Conservation (phyloP, 2,888 invertebrate genomes). For the Eilema caniola region DNA sequence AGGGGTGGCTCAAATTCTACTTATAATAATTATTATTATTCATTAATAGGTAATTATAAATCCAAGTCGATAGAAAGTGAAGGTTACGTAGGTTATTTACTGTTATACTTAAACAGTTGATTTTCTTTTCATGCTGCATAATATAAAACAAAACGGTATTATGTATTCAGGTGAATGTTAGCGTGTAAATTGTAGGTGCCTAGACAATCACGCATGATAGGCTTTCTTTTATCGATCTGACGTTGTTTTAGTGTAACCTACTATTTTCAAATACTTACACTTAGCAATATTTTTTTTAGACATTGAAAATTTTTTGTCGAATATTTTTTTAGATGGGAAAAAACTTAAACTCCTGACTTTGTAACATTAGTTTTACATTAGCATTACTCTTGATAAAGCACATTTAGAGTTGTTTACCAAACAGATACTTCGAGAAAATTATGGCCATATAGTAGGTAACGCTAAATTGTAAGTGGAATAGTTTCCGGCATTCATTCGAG, state of each 20-base stretch:
- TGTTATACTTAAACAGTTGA: neutral
- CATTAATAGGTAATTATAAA: neutral
- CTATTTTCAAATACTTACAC: neutral
- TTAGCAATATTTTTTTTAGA: neutral
- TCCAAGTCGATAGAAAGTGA: neutral
- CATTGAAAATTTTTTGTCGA: no score
- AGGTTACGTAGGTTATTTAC: neutral
- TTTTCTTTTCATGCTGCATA: neutral
- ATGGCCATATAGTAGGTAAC: neutral
- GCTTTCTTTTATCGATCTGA: neutral
- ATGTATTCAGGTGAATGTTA: constrained; percentile 3
- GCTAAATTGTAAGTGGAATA: neutral
- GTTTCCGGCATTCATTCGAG: neutral
- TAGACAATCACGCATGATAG: constrained; percentile 6
- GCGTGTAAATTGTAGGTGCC: neutral
- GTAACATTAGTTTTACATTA: no score
- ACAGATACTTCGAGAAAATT: neutral
- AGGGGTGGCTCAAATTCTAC: no score
- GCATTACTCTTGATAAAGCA: neutral
- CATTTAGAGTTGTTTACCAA: neutral
- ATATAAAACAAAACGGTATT: neutral
- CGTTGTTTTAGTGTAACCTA: neutral
- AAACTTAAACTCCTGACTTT: no score
- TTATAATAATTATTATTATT: neutral
- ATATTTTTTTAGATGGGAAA: neutral